These are phyloP conservation scores for Lates calcarifer DNA, from an alignment of 2,113 vertebrate genomes.

Conservation along the genomic window DNA sequence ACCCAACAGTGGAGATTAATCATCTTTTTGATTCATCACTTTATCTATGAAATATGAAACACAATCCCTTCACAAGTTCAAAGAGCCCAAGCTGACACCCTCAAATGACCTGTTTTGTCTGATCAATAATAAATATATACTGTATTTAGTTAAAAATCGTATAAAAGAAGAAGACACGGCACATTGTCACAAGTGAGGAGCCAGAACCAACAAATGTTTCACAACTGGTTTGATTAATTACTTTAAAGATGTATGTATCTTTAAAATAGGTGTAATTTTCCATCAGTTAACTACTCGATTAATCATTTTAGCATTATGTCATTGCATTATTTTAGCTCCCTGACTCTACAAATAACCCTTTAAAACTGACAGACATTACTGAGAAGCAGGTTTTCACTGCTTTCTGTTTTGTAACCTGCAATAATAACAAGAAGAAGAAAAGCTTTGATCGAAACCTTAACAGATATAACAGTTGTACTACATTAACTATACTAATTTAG, in stretches of 20 bases:
- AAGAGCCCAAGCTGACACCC: not conserved
- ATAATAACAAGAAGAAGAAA: not conserved
- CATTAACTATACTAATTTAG: not conserved
- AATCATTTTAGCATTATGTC: not conserved
- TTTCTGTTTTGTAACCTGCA: too few relatives aligned
- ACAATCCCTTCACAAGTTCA: not conserved
- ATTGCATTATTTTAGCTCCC: too few relatives aligned
- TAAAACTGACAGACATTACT: not conserved
- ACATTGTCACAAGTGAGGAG: too few relatives aligned
- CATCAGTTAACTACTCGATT: not conserved
- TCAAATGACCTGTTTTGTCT: not conserved
- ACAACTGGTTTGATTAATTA: too few relatives aligned
- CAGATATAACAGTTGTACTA: not conserved
- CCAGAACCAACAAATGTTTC: too few relatives aligned
- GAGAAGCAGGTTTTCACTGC: not conserved
- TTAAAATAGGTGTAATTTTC: not conserved
- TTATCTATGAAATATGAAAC: too few relatives aligned
- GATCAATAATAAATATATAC: not conserved
- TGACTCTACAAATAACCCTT: too few relatives aligned
- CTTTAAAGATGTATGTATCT: too few relatives aligned
- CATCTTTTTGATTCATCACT: not conserved
- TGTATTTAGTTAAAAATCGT: too few relatives aligned
- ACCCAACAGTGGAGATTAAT: not conserved
- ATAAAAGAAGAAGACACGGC: too few relatives aligned
- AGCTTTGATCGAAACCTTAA: not conserved